Percentiles rank a stretch among this genome's conserved stretches.
phyloP scores from a whole-genome alignment of 2,113 vertebrate species.

The Proterorhinus semilunaris region DNA sequence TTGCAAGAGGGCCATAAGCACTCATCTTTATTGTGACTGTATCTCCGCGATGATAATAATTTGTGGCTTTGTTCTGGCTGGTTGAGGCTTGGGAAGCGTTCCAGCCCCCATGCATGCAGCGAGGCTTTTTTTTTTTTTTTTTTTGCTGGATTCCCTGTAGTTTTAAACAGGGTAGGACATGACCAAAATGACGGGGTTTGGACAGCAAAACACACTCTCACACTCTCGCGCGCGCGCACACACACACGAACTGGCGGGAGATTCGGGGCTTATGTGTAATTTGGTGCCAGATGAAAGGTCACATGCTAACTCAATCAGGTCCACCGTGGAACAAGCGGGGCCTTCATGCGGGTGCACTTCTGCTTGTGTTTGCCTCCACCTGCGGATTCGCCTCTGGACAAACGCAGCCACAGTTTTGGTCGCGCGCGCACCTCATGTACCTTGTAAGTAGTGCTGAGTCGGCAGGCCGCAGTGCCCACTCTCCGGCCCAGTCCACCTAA shows the following conservation, averaged over 20 bases:
- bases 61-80: constrained; percentile 66
- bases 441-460: constrained; percentile 37
- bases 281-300: constrained; percentile 21
- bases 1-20: constrained; percentile 19
- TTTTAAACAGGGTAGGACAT: constrained; percentile 52
- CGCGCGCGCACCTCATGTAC: constrained; percentile 10
- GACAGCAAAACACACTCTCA: constrained; percentile 36
- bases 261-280: constrained; percentile 29
- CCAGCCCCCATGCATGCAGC: constrained; percentile 38
- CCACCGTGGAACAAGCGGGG: neutral
- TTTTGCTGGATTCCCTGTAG: constrained; percentile 36
- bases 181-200: constrained; percentile 75
- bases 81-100: constrained; percentile 52
- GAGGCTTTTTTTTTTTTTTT: constrained; percentile 33
- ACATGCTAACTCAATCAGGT: constrained; percentile 7
- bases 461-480: constrained; percentile 14
- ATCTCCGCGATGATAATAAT: constrained; percentile 61
- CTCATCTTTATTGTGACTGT: constrained; percentile 40
- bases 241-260: constrained; percentile 47
- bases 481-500: constrained; percentile 18
- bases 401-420: constrained; percentile 24
- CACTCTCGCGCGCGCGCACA: constrained; percentile 50
- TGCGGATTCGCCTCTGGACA: constrained; percentile 14
- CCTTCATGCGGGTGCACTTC: constrained; percentile 2
- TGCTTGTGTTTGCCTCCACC: constrained; percentile 19